Evolutionary conservation across 2,113 vertebrate species (phyloP).

Genomic region (Zapornia atra): DNA sequence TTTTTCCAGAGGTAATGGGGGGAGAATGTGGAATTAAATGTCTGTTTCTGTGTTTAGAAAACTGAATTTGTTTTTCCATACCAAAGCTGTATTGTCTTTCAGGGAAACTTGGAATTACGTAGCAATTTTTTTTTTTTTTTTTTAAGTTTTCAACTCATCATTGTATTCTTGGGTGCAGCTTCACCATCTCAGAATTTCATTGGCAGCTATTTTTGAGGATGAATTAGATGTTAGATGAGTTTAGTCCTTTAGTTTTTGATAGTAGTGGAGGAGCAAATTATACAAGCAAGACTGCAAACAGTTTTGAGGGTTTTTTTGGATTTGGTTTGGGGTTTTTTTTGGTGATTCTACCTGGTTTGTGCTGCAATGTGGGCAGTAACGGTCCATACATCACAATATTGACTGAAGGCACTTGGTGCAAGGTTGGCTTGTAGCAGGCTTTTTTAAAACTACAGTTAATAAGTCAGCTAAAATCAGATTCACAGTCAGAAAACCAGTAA

Average conservation of each 20-base stretch:
- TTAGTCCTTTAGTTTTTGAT: not conserved
- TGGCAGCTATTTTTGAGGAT: not conserved
- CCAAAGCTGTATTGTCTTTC: not conserved
- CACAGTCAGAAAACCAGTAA: not conserved
- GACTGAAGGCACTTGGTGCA: not conserved
- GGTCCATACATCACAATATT: not conserved
- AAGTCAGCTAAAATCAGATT: not conserved
- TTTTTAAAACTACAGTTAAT: not conserved
- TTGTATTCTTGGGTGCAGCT: fast-evolving
- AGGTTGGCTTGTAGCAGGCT: not conserved
- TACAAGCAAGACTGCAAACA: not conserved
- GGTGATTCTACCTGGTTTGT: not conserved
- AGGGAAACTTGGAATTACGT: fast-evolving
- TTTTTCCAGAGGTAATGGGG: not conserved
- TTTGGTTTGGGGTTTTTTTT: too few relatives aligned
- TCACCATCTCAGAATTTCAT: not conserved
- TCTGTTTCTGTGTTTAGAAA: not conserved
- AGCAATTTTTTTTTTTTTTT: not conserved
- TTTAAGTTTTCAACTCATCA: not conserved
- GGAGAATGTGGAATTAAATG: not conserved
- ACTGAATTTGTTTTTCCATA: not conserved
- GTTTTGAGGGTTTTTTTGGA: too few relatives aligned
- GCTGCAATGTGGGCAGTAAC: not conserved
- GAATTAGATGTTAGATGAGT: not conserved
- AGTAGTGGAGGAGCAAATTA: not conserved